Conservation (phyloP, 2,888 invertebrate species). For the Caenorhabditis sp. region DNA sequence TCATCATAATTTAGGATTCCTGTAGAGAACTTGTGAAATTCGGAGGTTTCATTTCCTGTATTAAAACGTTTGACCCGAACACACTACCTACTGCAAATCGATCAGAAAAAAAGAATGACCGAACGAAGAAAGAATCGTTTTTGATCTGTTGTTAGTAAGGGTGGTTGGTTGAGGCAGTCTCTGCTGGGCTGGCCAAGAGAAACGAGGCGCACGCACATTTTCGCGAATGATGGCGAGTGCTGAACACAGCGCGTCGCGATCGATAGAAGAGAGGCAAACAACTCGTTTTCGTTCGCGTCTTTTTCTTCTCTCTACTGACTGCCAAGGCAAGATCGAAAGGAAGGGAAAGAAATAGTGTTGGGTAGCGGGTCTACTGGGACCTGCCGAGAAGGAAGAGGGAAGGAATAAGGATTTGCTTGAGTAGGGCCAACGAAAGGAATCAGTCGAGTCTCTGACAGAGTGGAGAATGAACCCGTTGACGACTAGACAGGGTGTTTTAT, state of each 20-base stretch:
- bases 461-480: conserved; percentile 46
- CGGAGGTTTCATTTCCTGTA: too few species aligned
- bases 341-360: conserved; percentile 32
- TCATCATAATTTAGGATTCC: not conserved
- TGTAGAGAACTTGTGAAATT: not conserved
- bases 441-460: conserved; percentile 29
- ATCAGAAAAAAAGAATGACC: conserved; percentile 35
- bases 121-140: conserved; percentile 61
- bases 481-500: conserved; percentile 15
- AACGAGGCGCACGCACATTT: conserved; percentile 54
- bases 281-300: conserved; percentile 66
- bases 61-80: too few species aligned
- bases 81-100: conserved; percentile 21
- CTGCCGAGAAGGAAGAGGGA: conserved; percentile 27
- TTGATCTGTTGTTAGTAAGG: conserved; percentile 66
- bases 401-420: conserved; percentile 29
- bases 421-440: conserved; percentile 18
- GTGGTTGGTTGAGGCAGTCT: conserved; percentile 47
- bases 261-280: conserved; percentile 68
- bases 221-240: conserved; percentile 66
- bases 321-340: conserved; percentile 31
- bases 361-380: conserved; percentile 59
- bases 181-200: conserved; percentile 55
- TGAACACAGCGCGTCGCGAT: conserved; percentile 66
- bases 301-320: conserved; percentile 37